Evolutionary conservation across 1,140 invertebrate species (phyloP).

Genomic region (Drosophila funebris): DNA sequence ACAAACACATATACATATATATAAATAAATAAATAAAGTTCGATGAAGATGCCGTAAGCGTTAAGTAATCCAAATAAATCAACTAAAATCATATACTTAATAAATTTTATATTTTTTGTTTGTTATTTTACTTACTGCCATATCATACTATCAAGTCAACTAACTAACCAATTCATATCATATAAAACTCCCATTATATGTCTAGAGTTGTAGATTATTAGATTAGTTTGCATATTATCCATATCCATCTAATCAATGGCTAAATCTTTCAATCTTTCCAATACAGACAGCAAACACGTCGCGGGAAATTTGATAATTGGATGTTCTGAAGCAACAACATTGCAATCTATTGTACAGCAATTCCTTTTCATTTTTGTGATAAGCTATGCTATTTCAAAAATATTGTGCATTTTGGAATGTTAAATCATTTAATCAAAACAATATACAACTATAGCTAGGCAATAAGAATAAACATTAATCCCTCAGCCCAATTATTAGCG

Average conservation of each 20-base stretch:
- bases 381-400: conserved; percentile 38
- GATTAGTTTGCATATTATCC: conserved; percentile 15
- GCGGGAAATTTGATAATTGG: conserved; percentile 82
- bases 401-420: conserved; percentile 53
- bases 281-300: conserved; percentile 74
- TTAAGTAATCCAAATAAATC: conserved; percentile 77
- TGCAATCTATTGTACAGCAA: conserved; percentile 53
- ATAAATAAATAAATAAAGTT: conserved; percentile 55
- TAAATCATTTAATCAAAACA: conserved; percentile 49
- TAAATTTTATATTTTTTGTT: conserved; percentile 30
- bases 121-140: conserved; percentile 18
- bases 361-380: conserved; percentile 68
- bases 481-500: conserved; percentile 52
- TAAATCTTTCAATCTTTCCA: conserved; percentile 48
- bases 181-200: conserved; percentile 10
- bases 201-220: conserved; percentile 35
- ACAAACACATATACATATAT: conserved; percentile 30
- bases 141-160: conserved; percentile 35
- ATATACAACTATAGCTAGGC: conserved; percentile 45
- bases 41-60: conserved; percentile 67
- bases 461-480: conserved; percentile 28
- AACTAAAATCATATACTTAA: conserved; percentile 51
- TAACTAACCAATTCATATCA: conserved; percentile 42
- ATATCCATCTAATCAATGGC: conserved; percentile 43
- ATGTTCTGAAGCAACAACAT: conserved; percentile 63